These are phyloP conservation scores for Leucoma salicis DNA, from an alignment of 2,888 invertebrate genomes.

Conservation along the genomic window DNA sequence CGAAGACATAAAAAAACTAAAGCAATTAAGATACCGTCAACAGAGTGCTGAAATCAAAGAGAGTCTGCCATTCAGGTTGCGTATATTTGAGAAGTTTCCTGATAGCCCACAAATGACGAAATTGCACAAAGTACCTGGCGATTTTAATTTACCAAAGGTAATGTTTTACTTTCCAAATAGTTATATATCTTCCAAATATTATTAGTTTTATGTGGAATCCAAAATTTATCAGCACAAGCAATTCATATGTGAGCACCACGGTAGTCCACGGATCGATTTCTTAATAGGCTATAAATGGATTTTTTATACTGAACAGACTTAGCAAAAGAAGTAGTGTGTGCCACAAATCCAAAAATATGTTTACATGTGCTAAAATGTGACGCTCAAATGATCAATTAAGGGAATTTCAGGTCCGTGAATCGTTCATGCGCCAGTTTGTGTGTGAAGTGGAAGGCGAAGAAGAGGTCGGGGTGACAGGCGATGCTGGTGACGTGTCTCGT, in stretches of 20 bases:
- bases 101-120: constrained; percentile 99
- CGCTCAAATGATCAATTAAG: background rate
- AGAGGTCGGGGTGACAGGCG: constrained; percentile 56
- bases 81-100: constrained; percentile 99
- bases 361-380: too few relatives aligned
- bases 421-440: constrained; percentile 99
- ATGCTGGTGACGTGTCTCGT: constrained; percentile 48
- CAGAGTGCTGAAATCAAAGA: constrained; percentile 99
- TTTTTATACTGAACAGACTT: too few relatives aligned
- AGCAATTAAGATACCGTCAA: constrained; percentile 97
- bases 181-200: background rate
- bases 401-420: constrained; percentile 90
- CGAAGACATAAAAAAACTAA: constrained; percentile 99
- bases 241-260: too few relatives aligned
- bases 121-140: constrained; percentile 95
- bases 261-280: too few relatives aligned
- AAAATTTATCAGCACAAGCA: too few relatives aligned
- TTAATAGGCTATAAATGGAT: too few relatives aligned
- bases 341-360: too few relatives aligned
- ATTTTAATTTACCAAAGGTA: constrained; percentile 94
- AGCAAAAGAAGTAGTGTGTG: too few relatives aligned
- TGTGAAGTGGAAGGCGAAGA: constrained; percentile 93
- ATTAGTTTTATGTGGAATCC: background rate
- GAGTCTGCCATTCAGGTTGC: constrained; percentile 95
- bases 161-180: background rate